Evolutionary conservation across 64 coral and sea anemone genomes (phyloP), one percentile per base, ranked within the genome.

Genomic region (Astreopora myriophthalma): DNA sequence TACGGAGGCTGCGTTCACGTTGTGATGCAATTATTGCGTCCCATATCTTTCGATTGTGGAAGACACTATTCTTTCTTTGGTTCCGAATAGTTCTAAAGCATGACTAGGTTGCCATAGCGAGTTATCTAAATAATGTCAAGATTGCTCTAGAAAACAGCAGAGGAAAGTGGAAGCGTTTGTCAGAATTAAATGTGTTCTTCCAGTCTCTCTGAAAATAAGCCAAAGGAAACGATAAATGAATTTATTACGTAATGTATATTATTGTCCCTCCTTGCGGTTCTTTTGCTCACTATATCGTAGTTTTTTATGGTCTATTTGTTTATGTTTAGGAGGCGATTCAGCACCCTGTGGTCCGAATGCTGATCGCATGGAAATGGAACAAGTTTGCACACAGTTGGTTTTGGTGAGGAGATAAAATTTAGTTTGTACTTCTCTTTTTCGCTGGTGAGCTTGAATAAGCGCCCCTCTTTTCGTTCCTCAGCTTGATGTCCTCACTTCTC

Each of bases 291-390:
- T 46, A 46, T 46, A 4, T 46, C 42, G 42, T 46, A n/a, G n/a
- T n/a, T n/a, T n/a, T n/a, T n/a, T n/a, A n/a, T n/a, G n/a, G n/a
- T n/a, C n/a, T n/a, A n/a, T n/a, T n/a, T n/a, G n/a, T n/a, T n/a
- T n/a, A n/a, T 71, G 1, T 75, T 26, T 29, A 96, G 94, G 94
- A 89, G 64, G 95, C 95, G 7, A 82, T 96, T 16, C 90, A 89
- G 67, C 95, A 96, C 48, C 95, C 95, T 35, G 90, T 96, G 35
- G 95, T 96, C 3, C 74, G 95, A 31, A 93, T 96, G 95, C 87
- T 96, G 25, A 86, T 96, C 14, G 69, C 74, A 29, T 85, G 72
- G 78, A 96, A 96, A 34, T 96, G 95, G 95, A 80, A 48, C 31
- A 85, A 93, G 34, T 96, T 93, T 60, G 95, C 85, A 8, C 71